Evolutionary conservation across 2,113 vertebrate genomes (phyloP), one percentile per base, ranked within the genome.

Genomic region (Pseudonaja textilis): DNA sequence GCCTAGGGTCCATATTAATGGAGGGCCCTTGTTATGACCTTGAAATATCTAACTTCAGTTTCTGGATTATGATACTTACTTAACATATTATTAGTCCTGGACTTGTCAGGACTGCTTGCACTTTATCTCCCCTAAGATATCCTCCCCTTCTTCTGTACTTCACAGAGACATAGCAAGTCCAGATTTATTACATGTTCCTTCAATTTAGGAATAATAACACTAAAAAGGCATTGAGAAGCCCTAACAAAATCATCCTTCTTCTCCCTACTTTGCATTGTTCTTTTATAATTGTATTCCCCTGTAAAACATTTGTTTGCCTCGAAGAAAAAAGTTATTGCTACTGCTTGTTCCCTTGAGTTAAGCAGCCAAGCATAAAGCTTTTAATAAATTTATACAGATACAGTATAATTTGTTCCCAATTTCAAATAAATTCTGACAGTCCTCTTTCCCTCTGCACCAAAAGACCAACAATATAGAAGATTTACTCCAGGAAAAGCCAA

Each of bases 311-410:
- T n/a, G 87, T 47, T 89, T 85, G 52, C 87, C 87, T 64, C 42
- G 8, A 59, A 57, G 91, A 81, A 57, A 61, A 42, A 89, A 85
- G 87, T 89, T 92, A 89, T 92, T 89, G 81, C 64, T n/a, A n/a
- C 25, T 81, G 87, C 20, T 4, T 25, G 39, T 23, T 89, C 64
- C 64, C 91, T 50, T 22, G 87, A 92, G 91, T 45, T 39, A 89
- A 23, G 64, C 87, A 92, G 42, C 64, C 91, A 89, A 92, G 91
- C 52, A 56, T 9, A 29, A 85, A 18, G 91, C 91, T 89, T 92
- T 92, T 92, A 92, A 92, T 92, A 89, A 92, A 89, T 50, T 56
- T 89, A 92, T 92, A 89, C 91, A 5, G 39, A 69, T 85, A 50
- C 47, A 50, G 47, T 50, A 92, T 89, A 92, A 89, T 92, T 55